Evolutionary conservation across 1,140 invertebrate genomes (phyloP).

Genomic region (Pseudoatta argentina): DNA sequence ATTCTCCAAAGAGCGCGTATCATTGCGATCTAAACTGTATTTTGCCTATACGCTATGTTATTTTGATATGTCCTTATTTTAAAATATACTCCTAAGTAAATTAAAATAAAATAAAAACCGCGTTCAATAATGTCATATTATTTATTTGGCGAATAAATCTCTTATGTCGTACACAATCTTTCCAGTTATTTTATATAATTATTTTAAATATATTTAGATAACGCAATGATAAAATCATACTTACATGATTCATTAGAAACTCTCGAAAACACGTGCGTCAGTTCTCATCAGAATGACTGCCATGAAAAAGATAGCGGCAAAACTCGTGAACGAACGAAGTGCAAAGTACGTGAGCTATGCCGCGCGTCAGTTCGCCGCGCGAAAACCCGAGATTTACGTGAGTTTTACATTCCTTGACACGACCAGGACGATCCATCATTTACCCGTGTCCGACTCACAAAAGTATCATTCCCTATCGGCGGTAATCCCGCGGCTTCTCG

Average conservation of each 20-base stretch:
- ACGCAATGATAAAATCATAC: not conserved
- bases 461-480: constrained; percentile 79
- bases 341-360: constrained; percentile 70
- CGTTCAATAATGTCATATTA: not conserved
- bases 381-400: constrained; percentile 81
- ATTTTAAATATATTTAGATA: not conserved
- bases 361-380: constrained; percentile 54
- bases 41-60: not conserved
- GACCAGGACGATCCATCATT: constrained; percentile 83
- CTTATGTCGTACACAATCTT: not conserved
- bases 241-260: constrained; percentile 19
- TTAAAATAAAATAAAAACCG: not conserved
- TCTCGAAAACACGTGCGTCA: constrained; percentile 21
- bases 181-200: not conserved
- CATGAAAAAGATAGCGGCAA: constrained; percentile 57
- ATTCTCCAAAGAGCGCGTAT: constrained; percentile 56
- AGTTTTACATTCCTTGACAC: constrained; percentile 80
- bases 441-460: constrained; percentile 81
- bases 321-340: constrained; percentile 61
- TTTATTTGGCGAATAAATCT: not conserved
- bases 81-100: not conserved
- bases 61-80: constrained; percentile 12
- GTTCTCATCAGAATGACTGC: constrained; percentile 53
- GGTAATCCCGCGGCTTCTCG: constrained; percentile 78
- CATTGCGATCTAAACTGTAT: constrained; percentile 45